Conservation (phyloP, 2,113 vertebrate genomes). For the Vicugna pacos region DNA sequence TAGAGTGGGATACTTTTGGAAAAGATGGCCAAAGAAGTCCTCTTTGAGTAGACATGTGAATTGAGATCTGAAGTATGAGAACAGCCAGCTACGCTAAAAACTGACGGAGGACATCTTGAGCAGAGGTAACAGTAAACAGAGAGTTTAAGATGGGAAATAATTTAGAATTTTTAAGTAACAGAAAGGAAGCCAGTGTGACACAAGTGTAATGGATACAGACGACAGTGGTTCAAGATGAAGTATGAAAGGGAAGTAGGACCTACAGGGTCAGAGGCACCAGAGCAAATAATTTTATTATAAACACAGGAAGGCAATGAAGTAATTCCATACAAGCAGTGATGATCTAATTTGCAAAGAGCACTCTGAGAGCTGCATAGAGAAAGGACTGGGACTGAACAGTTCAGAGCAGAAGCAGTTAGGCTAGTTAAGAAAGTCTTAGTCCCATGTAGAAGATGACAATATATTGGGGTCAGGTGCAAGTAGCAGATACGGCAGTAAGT, state of each 20-base stretch:
- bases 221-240: neutral
- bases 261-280: neutral
- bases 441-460: neutral
- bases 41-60: neutral
- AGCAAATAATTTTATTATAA: neutral
- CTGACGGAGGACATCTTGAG: neutral
- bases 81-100: neutral
- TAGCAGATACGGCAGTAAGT: neutral
- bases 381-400: neutral
- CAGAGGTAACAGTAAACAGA: neutral
- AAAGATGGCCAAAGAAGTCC: neutral
- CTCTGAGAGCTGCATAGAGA: neutral
- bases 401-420: neutral
- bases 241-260: neutral
- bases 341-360: constrained; percentile 13
- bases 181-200: neutral
- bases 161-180: neutral
- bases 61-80: neutral
- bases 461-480: neutral
- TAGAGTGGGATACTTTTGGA: neutral
- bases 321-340: neutral
- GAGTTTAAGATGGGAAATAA: neutral
- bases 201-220: neutral
- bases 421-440: neutral
- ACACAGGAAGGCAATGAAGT: neutral